Evolutionary conservation across 2,888 invertebrate species (phyloP).

Genomic region (Thumatha senex): DNA sequence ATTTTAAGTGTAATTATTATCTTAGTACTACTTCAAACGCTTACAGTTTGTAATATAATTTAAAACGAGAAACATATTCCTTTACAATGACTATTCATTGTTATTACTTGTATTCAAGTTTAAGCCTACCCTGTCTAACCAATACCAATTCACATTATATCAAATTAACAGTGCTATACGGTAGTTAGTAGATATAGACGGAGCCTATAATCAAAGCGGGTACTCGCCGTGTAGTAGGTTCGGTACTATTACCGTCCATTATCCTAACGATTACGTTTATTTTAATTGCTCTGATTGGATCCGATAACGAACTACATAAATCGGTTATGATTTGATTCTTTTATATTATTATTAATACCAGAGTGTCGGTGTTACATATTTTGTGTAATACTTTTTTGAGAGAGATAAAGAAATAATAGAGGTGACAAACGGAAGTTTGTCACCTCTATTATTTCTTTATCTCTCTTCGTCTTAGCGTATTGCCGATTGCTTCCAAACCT

Average conservation of each 20-base stretch:
- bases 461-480: no score
- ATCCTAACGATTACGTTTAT: slow-evolving; percentile 50
- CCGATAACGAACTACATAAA: slow-evolving; percentile 41
- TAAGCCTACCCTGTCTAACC: slow-evolving; percentile 20
- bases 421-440: no score
- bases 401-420: no score
- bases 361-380: slow-evolving; percentile 7
- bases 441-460: no score
- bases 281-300: slow-evolving; percentile 50
- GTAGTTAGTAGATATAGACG: slow-evolving; percentile 39
- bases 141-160: slow-evolving; percentile 30
- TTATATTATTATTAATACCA: slow-evolving; percentile 24
- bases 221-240: slow-evolving; percentile 14
- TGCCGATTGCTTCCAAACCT: no score
- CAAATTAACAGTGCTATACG: slow-evolving; percentile 33
- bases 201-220: slow-evolving; percentile 25
- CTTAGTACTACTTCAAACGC: no score
- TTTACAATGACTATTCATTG: no score
- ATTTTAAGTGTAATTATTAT: no score
- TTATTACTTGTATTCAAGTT: neutral
- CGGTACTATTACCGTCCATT: slow-evolving; percentile 48
- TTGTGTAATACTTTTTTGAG: slow-evolving; percentile 2
- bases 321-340: slow-evolving; percentile 33
- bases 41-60: no score
- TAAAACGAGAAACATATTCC: no score